Evolutionary conservation across 2,888 invertebrate species (phyloP).

Genomic region (Drosophila flavopinicola): DNA sequence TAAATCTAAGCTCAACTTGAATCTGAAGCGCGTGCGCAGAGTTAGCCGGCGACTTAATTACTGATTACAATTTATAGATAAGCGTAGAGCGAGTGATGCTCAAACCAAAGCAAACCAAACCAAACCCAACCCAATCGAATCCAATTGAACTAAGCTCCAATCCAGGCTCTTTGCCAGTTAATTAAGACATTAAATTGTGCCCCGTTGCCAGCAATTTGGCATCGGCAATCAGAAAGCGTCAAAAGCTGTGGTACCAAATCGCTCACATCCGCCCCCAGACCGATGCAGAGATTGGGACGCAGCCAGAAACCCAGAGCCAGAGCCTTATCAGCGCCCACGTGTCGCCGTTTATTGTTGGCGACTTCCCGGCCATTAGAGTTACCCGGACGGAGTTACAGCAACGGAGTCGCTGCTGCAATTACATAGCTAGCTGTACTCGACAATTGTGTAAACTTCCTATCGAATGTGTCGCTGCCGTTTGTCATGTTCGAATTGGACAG

Average conservation of each 20-base stretch:
- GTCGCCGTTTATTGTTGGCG: conserved; percentile 65
- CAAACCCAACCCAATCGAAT: conserved; percentile 24
- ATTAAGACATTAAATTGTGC: conserved; percentile 75
- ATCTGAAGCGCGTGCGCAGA: conserved; percentile 59
- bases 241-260: conserved; percentile 70
- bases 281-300: background rate
- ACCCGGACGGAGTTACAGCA: conserved; percentile 48
- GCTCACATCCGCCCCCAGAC: conserved; percentile 75
- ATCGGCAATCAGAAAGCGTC: conserved; percentile 46
- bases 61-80: conserved; percentile 82
- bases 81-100: conserved; percentile 35
- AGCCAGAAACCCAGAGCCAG: background rate
- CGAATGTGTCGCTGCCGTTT: conserved; percentile 37
- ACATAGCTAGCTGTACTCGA: conserved; percentile 26
- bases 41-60: conserved; percentile 73
- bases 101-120: conserved; percentile 23
- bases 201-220: conserved; percentile 56
- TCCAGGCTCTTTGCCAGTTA: conserved; percentile 54
- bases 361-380: conserved; percentile 74
- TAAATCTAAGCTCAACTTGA: conserved; percentile 18
- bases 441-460: conserved; percentile 67
- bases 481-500: conserved; percentile 49
- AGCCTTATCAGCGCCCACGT: conserved; percentile 76
- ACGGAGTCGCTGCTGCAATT: conserved; percentile 56
- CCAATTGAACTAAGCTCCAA: conserved; percentile 24